Conservation (phyloP, 2,113 vertebrate genomes). For the Phalacrocorax pelagicus region DNA sequence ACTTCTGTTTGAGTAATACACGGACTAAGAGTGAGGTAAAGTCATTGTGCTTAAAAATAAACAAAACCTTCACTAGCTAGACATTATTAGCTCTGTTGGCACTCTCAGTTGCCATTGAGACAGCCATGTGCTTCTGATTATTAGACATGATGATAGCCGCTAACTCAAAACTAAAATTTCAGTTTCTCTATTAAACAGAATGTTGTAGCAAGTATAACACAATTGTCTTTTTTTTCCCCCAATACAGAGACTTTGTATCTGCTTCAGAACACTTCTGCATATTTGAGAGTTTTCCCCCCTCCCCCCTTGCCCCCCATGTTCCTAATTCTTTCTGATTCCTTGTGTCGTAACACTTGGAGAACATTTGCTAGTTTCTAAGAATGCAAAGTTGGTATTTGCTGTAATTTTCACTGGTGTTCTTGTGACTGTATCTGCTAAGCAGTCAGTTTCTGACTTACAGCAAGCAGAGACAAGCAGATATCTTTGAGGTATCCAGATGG, state of each 20-base stretch:
- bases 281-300: neutral
- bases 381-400: neutral
- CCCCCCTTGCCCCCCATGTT: neutral
- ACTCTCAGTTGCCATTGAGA: constrained; percentile 24
- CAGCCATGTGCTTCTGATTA: constrained; percentile 21
- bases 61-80: constrained; percentile 13
- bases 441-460: neutral
- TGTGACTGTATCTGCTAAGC: neutral
- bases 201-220: constrained; percentile 7
- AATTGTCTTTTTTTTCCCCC: neutral
- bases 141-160: constrained; percentile 45
- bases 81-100: constrained; percentile 50
- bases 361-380: neutral
- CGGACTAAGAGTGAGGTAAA: constrained; percentile 41
- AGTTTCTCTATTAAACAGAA: constrained; percentile 40
- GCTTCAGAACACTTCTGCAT: neutral
- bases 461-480: neutral
- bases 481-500: neutral
- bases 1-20: constrained; percentile 36
- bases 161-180: constrained; percentile 56
- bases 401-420: constrained; percentile 46
- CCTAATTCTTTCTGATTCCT: constrained; percentile 5
- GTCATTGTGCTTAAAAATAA: neutral
- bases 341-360: neutral
- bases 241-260: constrained; percentile 6